Evolutionary conservation across 2,797 vertebrate genomes (phyloP).

Genomic region (Diplodus sargus): DNA sequence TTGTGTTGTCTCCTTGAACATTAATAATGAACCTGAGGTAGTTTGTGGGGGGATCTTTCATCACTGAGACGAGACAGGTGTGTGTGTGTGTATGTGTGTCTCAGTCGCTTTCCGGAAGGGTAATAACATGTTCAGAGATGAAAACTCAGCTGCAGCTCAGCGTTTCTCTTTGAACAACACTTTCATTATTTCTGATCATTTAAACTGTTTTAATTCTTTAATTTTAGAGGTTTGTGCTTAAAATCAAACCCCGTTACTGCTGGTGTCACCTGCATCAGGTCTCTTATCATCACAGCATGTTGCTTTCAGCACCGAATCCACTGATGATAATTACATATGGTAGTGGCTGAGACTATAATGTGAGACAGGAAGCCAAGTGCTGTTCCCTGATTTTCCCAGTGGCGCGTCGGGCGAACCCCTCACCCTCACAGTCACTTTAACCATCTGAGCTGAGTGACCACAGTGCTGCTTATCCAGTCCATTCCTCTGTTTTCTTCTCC

Average conservation of each 20-base stretch:
- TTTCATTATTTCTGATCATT: constrained; percentile 4
- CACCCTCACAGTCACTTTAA: constrained; percentile 10
- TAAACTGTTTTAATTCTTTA: not conserved
- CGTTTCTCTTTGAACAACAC: constrained; percentile 1
- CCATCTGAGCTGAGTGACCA: constrained; percentile 3
- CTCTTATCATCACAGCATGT: constrained; percentile 4
- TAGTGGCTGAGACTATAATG: constrained; percentile 10
- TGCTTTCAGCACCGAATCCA: constrained; percentile 10
- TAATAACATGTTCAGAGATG: constrained; percentile 14
- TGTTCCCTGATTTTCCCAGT: not conserved
- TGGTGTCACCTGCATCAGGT: not conserved
- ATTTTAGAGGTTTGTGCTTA: constrained; percentile 1
- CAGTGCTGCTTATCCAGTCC: not conserved
- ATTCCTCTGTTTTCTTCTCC: not conserved
- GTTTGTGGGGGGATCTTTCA: constrained; percentile 7
- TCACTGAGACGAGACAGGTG: not conserved
- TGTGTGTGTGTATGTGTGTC: constrained; percentile 1
- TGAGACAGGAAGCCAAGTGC: constrained; percentile 10
- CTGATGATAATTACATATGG: constrained; percentile 35
- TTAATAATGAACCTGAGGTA: constrained; percentile 45
- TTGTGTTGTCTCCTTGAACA: constrained; percentile 5
- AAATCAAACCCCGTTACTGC: constrained; percentile 2
- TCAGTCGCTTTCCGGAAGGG: not conserved
- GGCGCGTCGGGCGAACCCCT: constrained; percentile 12
- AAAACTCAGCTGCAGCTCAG: constrained; percentile 4